These are phyloP conservation scores for Xestia ashworthii DNA, from an alignment of 2,888 invertebrate species.

Conservation along the genomic window DNA sequence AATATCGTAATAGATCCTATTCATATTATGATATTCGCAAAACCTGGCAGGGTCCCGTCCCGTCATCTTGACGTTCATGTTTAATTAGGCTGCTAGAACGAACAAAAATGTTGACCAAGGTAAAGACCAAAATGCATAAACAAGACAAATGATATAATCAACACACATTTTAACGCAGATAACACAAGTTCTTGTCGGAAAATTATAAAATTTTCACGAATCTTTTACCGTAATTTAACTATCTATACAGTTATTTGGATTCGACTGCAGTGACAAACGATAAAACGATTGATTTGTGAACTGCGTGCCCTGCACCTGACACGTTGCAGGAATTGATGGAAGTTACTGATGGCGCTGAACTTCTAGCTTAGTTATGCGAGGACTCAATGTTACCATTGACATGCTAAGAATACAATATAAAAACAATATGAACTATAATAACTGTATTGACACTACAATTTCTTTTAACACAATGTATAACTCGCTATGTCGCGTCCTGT, in stretches of 20 bases:
- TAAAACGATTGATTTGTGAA: neutral
- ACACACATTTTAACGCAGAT: constrained; percentile 5
- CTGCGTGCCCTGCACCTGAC: neutral
- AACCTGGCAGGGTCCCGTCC: too few relatives aligned
- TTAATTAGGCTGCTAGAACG: too few relatives aligned
- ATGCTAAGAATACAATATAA: too few relatives aligned
- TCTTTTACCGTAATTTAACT: neutral
- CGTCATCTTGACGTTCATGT: too few relatives aligned
- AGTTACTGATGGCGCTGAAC: neutral
- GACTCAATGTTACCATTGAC: neutral
- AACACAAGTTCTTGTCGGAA: neutral
- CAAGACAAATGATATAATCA: constrained; percentile 1
- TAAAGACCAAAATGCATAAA: constrained; percentile 14
- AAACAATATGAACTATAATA: too few relatives aligned
- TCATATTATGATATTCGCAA: too few relatives aligned
- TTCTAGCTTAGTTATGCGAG: neutral
- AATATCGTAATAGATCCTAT: too few relatives aligned
- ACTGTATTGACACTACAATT: too few relatives aligned
- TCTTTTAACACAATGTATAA: neutral
- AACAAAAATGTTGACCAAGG: too few relatives aligned
- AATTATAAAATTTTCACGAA: constrained; percentile 2
- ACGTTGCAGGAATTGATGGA: neutral
- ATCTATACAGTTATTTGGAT: neutral
- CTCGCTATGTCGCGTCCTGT: too few relatives aligned
- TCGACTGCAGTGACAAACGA: neutral